phyloP scores from a whole-genome alignment of 2,888 invertebrate species.

The Calameuta pallipes region DNA sequence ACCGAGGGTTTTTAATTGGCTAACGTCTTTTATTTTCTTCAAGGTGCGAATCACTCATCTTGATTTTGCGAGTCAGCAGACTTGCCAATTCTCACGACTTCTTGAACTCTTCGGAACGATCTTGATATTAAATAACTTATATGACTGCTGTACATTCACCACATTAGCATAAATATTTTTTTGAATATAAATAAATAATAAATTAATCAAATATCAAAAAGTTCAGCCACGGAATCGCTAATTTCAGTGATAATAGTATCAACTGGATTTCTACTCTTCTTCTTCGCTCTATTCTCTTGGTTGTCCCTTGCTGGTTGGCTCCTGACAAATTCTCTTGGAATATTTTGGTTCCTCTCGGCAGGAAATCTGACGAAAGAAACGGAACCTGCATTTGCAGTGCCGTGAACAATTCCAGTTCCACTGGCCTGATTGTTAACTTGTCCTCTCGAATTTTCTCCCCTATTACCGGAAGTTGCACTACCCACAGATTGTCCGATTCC shows the following conservation, averaged over 20 bases:
- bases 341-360: slow-evolving; percentile 8
- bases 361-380: slow-evolving; percentile 19
- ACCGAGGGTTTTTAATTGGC: background rate
- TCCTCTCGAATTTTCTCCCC: slow-evolving; percentile 37
- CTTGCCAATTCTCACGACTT: background rate
- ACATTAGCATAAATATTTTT: background rate
- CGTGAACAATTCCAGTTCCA: slow-evolving; percentile 35
- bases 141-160: background rate
- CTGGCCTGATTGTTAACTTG: slow-evolving; percentile 38
- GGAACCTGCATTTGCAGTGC: slow-evolving; percentile 42
- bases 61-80: background rate
- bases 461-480: slow-evolving; percentile 37
- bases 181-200: background rate
- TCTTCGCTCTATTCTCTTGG: slow-evolving; percentile 14
- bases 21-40: background rate
- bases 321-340: slow-evolving; percentile 16
- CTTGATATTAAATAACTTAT: background rate
- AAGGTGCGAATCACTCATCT: background rate
- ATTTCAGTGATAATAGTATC: slow-evolving; percentile 37
- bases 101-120: background rate
- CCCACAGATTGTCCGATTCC: slow-evolving; percentile 40
- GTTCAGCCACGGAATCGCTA: slow-evolving; percentile 36
- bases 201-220: slow-evolving; percentile 35
- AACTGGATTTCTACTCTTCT: slow-evolving; percentile 29
- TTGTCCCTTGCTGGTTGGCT: slow-evolving; percentile 8